Conservation (phyloP, 23 tunicate species). For the Halocynthia aurantium region DNA sequence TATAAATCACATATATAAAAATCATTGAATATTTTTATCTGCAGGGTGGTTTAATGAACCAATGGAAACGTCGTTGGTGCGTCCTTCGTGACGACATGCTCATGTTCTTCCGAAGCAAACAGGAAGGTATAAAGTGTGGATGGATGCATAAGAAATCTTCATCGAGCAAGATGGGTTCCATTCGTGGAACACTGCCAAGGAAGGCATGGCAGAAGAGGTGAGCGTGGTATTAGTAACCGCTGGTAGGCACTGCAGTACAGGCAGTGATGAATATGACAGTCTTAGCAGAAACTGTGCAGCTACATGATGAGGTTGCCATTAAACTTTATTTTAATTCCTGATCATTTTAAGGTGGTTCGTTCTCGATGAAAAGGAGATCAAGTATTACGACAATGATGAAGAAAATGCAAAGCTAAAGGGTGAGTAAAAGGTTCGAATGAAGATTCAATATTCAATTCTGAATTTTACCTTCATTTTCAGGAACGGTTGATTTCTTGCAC, state of each 20-base stretch:
- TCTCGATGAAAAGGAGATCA: conserved; percentile 40
- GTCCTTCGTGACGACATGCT: conserved; percentile 72
- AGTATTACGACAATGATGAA: conserved; percentile 74
- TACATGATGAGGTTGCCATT: not conserved
- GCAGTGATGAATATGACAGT: not conserved
- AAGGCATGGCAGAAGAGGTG: conserved; percentile 83
- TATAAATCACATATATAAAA: conserved; percentile 1
- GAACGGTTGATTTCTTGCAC: no score
- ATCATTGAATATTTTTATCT: not conserved
- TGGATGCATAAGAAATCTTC: conserved; percentile 65
- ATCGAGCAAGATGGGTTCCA: conserved; percentile 43
- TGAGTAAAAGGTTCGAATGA: not conserved
- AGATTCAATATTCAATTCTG: not conserved
- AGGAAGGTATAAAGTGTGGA: conserved; percentile 78
- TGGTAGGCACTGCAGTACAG: not conserved
- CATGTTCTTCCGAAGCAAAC: conserved; percentile 92
- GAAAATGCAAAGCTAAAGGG: conserved; percentile 72
- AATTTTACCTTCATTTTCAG: no score
- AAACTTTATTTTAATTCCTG: not conserved
- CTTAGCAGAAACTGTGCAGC: not conserved
- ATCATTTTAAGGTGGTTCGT: conserved; percentile 64
- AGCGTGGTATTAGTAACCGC: not conserved
- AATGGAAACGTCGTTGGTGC: conserved; percentile 93
- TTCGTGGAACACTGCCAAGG: conserved; percentile 76
- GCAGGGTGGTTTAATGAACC: conserved; percentile 79